These are phyloP conservation scores for Calosoma granatense DNA, from an alignment of 1,140 invertebrate genomes.

Conservation along the genomic window DNA sequence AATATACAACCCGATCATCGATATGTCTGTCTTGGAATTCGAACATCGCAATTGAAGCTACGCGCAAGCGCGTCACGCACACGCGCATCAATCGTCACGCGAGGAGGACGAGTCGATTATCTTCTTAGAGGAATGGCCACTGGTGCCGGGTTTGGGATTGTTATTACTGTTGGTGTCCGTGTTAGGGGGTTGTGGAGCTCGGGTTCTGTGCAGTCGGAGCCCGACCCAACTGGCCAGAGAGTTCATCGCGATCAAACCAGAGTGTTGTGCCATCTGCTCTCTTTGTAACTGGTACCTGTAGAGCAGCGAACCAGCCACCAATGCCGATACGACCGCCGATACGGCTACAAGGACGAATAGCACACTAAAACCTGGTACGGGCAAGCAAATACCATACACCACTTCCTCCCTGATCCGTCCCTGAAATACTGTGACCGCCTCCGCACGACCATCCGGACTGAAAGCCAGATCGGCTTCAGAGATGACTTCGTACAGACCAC, in stretches of 20 bases:
- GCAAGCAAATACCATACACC: conserved; percentile 84
- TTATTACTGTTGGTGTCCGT: conserved; percentile 21
- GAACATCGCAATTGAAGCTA: no score
- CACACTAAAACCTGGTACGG: conserved; percentile 76
- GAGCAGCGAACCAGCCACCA: conserved; percentile 64
- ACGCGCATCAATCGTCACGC: no score
- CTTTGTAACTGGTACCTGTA: conserved; percentile 65
- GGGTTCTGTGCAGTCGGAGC: conserved; percentile 50
- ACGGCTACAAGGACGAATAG: conserved; percentile 78
- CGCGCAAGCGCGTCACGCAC: no score
- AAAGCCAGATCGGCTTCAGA: conserved; percentile 87
- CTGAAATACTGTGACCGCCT: conserved; percentile 77
- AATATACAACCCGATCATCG: not conserved
- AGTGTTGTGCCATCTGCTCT: conserved; percentile 39
- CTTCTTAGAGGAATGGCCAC: not conserved
- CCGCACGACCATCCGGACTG: conserved; percentile 64
- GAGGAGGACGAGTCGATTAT: not conserved
- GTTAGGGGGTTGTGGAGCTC: conserved; percentile 27
- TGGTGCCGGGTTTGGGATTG: not conserved
- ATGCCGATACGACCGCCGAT: conserved; percentile 69
- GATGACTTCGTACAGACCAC: conserved; percentile 82
- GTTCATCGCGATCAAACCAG: conserved; percentile 38
- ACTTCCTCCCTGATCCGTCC: conserved; percentile 78
- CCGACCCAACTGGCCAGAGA: conserved; percentile 62
- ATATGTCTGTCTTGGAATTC: no score